phyloP scores from a whole-genome alignment of 2,888 invertebrate genomes.

The Aricia artaxerxes region DNA sequence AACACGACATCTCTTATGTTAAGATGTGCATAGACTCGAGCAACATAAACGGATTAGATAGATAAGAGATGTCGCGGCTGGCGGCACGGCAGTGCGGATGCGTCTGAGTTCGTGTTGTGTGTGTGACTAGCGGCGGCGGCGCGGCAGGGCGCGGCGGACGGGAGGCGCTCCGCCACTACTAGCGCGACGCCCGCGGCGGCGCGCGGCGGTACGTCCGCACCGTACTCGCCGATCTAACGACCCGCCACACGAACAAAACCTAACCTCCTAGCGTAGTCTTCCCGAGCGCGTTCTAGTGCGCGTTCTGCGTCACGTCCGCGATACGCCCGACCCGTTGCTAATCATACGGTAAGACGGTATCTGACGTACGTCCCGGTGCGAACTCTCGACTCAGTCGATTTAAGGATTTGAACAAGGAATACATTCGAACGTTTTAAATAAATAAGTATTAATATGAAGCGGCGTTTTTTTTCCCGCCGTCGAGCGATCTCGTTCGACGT shows the following conservation, averaged over 20 bases:
- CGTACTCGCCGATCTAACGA: conserved; percentile 35
- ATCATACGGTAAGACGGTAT: conserved; percentile 42
- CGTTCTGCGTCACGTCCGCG: conserved; percentile 31
- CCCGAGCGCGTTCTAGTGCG: conserved; percentile 29
- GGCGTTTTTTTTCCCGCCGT: conserved; percentile 57
- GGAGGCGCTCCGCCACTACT: conserved; percentile 38
- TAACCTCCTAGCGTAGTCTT: conserved; percentile 32
- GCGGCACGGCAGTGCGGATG: conserved; percentile 25
- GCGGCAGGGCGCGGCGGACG: conserved; percentile 47
- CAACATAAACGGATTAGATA: not conserved
- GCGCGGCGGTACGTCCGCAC: conserved; percentile 42
- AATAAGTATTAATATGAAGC: conserved; percentile 53
- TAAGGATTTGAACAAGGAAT: not conserved
- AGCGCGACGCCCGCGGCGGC: conserved; percentile 47
- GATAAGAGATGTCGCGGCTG: conserved; percentile 31
- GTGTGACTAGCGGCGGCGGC: conserved; percentile 53
- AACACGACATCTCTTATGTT: conserved; percentile 9
- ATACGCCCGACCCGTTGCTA: conserved; percentile 21
- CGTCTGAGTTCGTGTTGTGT: conserved; percentile 51
- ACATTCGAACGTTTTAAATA: conserved; percentile 51
- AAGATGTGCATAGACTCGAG: not conserved
- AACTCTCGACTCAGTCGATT: conserved; percentile 42
- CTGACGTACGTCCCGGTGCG: conserved; percentile 48
- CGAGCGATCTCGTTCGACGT: conserved; percentile 38
- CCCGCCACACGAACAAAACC: conserved; percentile 33